Conservation (phyloP, 2,113 vertebrate species). For the Protomyctophum bolini region DNA sequence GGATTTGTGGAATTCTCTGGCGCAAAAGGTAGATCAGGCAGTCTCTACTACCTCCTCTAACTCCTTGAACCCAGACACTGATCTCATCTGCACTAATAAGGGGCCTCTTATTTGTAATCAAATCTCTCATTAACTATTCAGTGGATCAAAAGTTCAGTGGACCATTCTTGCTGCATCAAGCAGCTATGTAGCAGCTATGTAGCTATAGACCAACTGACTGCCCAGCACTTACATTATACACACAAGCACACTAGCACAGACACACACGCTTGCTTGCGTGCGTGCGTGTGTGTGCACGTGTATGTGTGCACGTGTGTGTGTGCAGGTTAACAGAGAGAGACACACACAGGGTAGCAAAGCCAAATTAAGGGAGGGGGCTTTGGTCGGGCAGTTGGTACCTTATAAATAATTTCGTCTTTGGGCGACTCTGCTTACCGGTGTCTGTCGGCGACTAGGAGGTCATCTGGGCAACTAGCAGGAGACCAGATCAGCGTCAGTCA, state of each 20-base stretch:
- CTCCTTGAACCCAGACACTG: constrained; percentile 60
- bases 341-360: no score
- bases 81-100: constrained; percentile 61
- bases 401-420: constrained; percentile 70
- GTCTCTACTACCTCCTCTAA: constrained; percentile 33
- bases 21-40: no score
- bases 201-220: constrained; percentile 21
- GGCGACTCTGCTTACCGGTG: constrained; percentile 65
- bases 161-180: constrained; percentile 49
- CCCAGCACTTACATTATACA: constrained; percentile 34
- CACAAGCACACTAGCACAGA: constrained; percentile 22
- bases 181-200: constrained; percentile 14
- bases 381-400: constrained; percentile 55
- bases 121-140: constrained; percentile 73
- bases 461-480: constrained; percentile 60
- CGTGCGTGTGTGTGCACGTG: constrained; percentile 5
- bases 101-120: constrained; percentile 66
- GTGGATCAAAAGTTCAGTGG: constrained; percentile 61
- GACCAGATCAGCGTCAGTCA: constrained; percentile 51
- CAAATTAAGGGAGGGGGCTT: constrained; percentile 31
- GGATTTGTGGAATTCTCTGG: no score
- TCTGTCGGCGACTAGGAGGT: constrained; percentile 67
- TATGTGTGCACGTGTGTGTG: background rate
- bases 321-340: no score
- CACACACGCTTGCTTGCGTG: constrained; percentile 37